A percentile compares a stretch with the other conserved stretches of the same genome.
These are phyloP conservation scores for Tetramorium parvispinum DNA, from an alignment of 1,140 invertebrate species.

Conservation along the genomic window DNA sequence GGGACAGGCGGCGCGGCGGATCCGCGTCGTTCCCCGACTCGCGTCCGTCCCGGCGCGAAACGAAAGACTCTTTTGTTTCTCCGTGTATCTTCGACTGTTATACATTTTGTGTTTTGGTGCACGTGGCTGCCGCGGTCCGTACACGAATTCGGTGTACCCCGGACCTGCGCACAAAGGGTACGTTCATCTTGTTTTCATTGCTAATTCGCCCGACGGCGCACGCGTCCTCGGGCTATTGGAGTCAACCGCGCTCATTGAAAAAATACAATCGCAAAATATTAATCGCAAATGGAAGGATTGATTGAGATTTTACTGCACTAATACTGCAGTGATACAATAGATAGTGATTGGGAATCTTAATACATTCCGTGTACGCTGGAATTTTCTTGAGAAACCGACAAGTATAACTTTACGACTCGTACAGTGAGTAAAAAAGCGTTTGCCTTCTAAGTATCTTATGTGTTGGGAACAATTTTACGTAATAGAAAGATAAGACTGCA, in stretches of 20 bases:
- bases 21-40: background rate
- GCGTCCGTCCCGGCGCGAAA: background rate
- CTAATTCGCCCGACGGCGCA: constrained; percentile 3
- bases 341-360: background rate
- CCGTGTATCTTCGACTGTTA: background rate
- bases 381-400: background rate
- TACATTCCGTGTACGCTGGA: background rate
- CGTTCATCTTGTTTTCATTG: constrained; percentile 13
- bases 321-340: background rate
- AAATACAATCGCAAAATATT: background rate
- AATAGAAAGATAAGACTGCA: background rate
- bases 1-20: background rate
- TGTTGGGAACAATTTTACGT: background rate
- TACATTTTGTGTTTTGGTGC: constrained; percentile 21
- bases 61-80: background rate
- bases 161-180: constrained; percentile 30
- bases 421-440: background rate
- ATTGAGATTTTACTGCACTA: background rate
- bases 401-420: background rate
- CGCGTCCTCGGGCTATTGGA: background rate
- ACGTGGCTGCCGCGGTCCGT: constrained; percentile 21
- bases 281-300: background rate
- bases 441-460: background rate
- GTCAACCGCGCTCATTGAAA: background rate
- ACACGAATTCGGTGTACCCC: background rate